phyloP scores from a whole-genome alignment of 2,888 invertebrate species.

The Mesoligia furuncula region DNA sequence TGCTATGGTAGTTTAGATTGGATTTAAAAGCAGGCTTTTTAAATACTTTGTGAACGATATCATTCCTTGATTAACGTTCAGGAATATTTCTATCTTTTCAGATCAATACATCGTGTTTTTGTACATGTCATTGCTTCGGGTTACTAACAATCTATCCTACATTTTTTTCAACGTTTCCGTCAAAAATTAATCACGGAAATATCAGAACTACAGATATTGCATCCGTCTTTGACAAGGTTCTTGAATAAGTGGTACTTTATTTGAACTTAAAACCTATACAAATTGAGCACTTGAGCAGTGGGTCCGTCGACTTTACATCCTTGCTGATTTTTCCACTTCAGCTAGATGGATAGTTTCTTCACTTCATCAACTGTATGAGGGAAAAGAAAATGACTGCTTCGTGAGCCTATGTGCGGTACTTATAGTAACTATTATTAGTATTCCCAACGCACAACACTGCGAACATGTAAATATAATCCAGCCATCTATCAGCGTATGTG shows the following conservation, averaged over 20 bases:
- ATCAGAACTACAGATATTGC: too few relatives aligned
- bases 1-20: background rate
- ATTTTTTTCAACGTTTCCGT: background rate
- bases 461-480: conserved; percentile 37
- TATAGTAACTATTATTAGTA: background rate
- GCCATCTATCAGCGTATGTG: conserved; percentile 42
- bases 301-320: background rate
- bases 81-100: accelerated
- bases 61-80: background rate
- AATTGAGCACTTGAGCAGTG: background rate
- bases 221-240: background rate
- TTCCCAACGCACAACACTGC: conserved; percentile 15
- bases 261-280: background rate
- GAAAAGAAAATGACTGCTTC: background rate
- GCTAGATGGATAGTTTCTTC: too few relatives aligned
- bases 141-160: background rate
- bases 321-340: background rate
- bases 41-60: background rate
- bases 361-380: too few relatives aligned
- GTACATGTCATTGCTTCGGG: background rate
- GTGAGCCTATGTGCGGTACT: background rate
- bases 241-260: background rate
- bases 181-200: background rate
- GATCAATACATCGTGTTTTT: background rate
- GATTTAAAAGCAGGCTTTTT: background rate